Percentiles rank a stretch among this genome's conserved stretches.
Conservation (phyloP, 2,113 vertebrate species). For the Nerophis lumbriciformis region DNA sequence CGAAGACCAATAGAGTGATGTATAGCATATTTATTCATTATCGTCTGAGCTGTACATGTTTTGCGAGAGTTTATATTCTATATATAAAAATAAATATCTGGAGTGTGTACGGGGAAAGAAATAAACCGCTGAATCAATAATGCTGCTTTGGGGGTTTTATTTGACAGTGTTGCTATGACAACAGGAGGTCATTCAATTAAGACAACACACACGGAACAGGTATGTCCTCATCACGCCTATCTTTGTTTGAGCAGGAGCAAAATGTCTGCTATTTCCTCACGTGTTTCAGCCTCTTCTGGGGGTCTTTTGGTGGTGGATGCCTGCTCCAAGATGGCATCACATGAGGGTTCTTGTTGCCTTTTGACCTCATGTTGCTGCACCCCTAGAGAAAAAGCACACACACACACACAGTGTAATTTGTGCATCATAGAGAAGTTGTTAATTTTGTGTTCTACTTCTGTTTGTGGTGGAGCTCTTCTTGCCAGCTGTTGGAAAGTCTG, state of each 20-base stretch:
- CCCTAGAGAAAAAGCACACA: slow-evolving; percentile 9
- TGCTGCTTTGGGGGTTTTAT: slow-evolving; percentile 29
- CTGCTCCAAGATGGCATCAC: slow-evolving; percentile 16
- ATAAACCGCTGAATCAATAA: slow-evolving; percentile 51
- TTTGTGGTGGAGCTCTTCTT: slow-evolving; percentile 9
- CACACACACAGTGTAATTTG: not conserved
- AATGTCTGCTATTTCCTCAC: slow-evolving; percentile 57
- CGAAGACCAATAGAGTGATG: slow-evolving; percentile 44
- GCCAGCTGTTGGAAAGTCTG: slow-evolving; percentile 1
- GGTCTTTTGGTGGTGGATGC: slow-evolving; percentile 10
- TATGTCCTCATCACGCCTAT: slow-evolving; percentile 7
- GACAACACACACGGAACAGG: slow-evolving; percentile 15
- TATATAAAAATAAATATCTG: slow-evolving; percentile 48
- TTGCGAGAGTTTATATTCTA: slow-evolving; percentile 77
- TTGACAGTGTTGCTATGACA: slow-evolving; percentile 5
- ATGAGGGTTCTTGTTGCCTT: slow-evolving; percentile 6
- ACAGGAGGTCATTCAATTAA: slow-evolving; percentile 3
- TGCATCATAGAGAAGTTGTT: not conserved
- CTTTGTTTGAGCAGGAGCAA: slow-evolving; percentile 57
- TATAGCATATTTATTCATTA: slow-evolving; percentile 62
- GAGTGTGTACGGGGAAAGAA: slow-evolving; percentile 56
- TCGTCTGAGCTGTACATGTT: slow-evolving; percentile 72
- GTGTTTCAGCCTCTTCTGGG: slow-evolving; percentile 40
- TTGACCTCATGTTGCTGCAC: slow-evolving; percentile 9
- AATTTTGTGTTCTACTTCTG: not conserved